Evolutionary conservation across 2,888 invertebrate genomes (phyloP).

Genomic region (Microplitis deprimator): DNA sequence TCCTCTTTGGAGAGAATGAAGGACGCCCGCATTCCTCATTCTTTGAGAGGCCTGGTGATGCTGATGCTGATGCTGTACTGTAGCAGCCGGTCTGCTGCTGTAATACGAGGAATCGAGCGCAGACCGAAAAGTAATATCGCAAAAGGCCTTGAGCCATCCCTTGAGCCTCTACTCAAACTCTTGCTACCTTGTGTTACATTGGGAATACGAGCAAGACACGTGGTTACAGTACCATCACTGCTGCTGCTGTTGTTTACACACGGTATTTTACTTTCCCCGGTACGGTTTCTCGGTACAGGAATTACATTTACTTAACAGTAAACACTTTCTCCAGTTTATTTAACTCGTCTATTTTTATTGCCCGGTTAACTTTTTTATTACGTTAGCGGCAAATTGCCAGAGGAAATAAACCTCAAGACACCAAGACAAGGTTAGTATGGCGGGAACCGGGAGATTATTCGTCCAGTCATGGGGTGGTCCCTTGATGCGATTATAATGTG

Average conservation of each 20-base stretch:
- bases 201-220: not conserved
- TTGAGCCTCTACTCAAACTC: slow-evolving; percentile 17
- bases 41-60: slow-evolving; percentile 50
- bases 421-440: slow-evolving; percentile 16
- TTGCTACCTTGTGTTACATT: slow-evolving; percentile 8
- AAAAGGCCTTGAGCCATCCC: slow-evolving; percentile 38
- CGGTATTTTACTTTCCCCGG: not conserved
- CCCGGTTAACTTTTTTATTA: not conserved
- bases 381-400: not conserved
- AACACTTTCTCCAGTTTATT: not conserved
- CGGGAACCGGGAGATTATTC: slow-evolving; percentile 53
- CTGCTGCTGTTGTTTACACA: not conserved
- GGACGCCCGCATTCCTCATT: slow-evolving; percentile 71
- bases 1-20: slow-evolving; percentile 61
- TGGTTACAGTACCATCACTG: not conserved
- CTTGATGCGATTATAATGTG: slow-evolving; percentile 69
- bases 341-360: not conserved
- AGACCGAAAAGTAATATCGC: slow-evolving; percentile 39
- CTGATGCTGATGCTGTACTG: not conserved
- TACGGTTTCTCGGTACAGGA: not conserved
- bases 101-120: slow-evolving; percentile 69
- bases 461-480: slow-evolving; percentile 61
- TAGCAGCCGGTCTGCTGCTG: slow-evolving; percentile 58
- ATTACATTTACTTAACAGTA: not conserved
- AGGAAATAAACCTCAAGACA: not conserved